A percentile compares a stretch with the other conserved stretches of the same genome.
Evolutionary conservation across 2,113 vertebrate genomes (phyloP).

Genomic region (Catagonus wagneri): DNA sequence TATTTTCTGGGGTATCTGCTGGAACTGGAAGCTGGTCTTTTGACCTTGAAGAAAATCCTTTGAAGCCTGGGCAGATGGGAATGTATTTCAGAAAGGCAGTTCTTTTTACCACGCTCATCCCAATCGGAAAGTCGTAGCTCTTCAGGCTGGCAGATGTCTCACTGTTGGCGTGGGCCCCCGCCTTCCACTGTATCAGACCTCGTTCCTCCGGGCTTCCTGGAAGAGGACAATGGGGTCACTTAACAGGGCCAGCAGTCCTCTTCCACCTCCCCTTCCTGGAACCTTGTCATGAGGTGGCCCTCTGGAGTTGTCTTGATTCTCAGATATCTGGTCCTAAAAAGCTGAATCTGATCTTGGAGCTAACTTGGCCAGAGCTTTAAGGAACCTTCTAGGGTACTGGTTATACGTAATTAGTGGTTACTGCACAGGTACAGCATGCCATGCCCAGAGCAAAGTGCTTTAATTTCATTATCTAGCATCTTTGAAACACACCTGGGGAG

Average conservation of each 20-base stretch:
- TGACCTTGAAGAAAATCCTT: conserved; percentile 86
- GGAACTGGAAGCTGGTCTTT: not conserved
- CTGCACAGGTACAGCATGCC: not conserved
- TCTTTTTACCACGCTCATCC: conserved; percentile 90
- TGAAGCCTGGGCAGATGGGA: conserved; percentile 95
- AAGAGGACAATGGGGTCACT: not conserved
- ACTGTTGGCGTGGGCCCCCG: conserved; percentile 87
- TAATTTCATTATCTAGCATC: conserved; percentile 28
- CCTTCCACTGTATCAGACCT: conserved; percentile 93
- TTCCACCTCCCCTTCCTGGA: not conserved
- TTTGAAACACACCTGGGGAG: not conserved
- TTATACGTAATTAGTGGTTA: not conserved
- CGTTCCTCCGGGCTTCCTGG: conserved; percentile 93
- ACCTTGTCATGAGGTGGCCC: not conserved
- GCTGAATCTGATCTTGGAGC: not conserved
- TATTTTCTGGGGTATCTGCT: not conserved
- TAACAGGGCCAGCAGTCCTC: not conserved
- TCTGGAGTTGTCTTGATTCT: not conserved
- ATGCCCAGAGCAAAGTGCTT: not conserved
- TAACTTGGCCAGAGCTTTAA: not conserved
- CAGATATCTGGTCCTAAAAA: conserved; percentile 33
- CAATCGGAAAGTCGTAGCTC: conserved; percentile 94
- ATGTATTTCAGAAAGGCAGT: conserved; percentile 87
- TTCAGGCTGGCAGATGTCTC: conserved; percentile 79
- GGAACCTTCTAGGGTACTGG: not conserved